A percentile compares a stretch with the other conserved stretches of the same genome.
Evolutionary conservation across 2,113 vertebrate species (phyloP).

Genomic region (Poecilia latipinna): DNA sequence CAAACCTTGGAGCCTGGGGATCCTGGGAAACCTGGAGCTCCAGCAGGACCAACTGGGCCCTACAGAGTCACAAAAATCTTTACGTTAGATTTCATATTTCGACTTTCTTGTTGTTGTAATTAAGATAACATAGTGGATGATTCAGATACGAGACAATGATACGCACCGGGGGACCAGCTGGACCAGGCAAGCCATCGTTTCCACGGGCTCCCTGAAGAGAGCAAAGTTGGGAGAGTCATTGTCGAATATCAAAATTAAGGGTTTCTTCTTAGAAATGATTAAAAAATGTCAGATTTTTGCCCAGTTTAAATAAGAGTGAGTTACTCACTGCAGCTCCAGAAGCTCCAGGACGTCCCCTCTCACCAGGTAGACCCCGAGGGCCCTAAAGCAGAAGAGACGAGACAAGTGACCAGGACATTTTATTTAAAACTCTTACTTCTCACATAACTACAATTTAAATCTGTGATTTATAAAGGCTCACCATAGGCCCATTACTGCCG

Average conservation of each 20-base stretch:
- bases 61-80: conserved; percentile 58
- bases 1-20: conserved; percentile 93
- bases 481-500: conserved; percentile 91
- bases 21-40: conserved; percentile 94
- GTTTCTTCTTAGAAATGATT: neutral
- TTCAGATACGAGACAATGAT: neutral
- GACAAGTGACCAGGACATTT: neutral
- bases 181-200: conserved; percentile 94
- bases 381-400: conserved; percentile 80
- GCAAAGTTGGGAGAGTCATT: conserved; percentile 29
- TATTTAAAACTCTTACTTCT: neutral
- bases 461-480: conserved; percentile 58
- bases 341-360: conserved; percentile 93
- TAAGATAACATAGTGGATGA: neutral
- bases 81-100: conserved; percentile 13
- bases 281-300: neutral
- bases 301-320: neutral
- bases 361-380: conserved; percentile 94
- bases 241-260: neutral
- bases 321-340: conserved; percentile 92
- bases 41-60: conserved; percentile 94
- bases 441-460: neutral
- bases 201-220: conserved; percentile 90
- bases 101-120: neutral
- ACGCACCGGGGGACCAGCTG: conserved; percentile 94